A percentile compares a stretch with the other conserved stretches of the same genome.
Evolutionary conservation across 2,888 invertebrate genomes (phyloP).

Genomic region (Chalcosyrphus nemorum): DNA sequence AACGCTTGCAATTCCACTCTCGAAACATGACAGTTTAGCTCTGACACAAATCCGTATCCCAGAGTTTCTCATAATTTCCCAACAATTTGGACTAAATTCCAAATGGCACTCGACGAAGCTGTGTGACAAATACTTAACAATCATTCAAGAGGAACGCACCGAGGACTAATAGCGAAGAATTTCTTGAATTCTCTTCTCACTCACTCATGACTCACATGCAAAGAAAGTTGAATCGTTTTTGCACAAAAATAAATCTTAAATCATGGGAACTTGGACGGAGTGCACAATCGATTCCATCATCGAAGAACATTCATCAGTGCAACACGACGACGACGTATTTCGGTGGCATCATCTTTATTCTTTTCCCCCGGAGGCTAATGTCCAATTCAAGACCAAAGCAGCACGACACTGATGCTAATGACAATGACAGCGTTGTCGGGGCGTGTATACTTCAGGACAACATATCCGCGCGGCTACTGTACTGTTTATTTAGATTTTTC

Average conservation of each 20-base stretch:
- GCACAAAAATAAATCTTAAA: slow-evolving; percentile 30
- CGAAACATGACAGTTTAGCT: neutral
- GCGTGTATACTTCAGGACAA: slow-evolving; percentile 2
- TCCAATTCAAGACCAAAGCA: slow-evolving; percentile 61
- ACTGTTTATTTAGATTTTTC: neutral
- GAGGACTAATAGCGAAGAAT: neutral
- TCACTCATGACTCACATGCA: slow-evolving; percentile 37
- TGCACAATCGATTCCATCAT: slow-evolving; percentile 58
- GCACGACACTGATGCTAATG: slow-evolving; percentile 70
- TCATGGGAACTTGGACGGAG: slow-evolving; percentile 56
- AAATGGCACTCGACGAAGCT: slow-evolving; percentile 29
- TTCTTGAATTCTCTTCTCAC: slow-evolving; percentile 15
- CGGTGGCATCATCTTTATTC: slow-evolving; percentile 41
- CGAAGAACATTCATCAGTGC: slow-evolving; percentile 37
- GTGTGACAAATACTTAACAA: neutral
- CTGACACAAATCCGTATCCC: neutral
- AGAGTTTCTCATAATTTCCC: slow-evolving; percentile 53
- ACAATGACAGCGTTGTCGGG: slow-evolving; percentile 53
- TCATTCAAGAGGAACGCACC: slow-evolving; percentile 11
- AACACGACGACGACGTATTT: neutral
- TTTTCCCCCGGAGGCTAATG: slow-evolving; percentile 58
- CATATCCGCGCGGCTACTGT: slow-evolving; percentile 33
- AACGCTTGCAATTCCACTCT: neutral
- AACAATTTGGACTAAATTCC: slow-evolving; percentile 46
- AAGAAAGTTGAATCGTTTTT: slow-evolving; percentile 37